These are phyloP conservation scores for Eira barbara DNA, from an alignment of 2,113 vertebrate species.

Conservation along the genomic window DNA sequence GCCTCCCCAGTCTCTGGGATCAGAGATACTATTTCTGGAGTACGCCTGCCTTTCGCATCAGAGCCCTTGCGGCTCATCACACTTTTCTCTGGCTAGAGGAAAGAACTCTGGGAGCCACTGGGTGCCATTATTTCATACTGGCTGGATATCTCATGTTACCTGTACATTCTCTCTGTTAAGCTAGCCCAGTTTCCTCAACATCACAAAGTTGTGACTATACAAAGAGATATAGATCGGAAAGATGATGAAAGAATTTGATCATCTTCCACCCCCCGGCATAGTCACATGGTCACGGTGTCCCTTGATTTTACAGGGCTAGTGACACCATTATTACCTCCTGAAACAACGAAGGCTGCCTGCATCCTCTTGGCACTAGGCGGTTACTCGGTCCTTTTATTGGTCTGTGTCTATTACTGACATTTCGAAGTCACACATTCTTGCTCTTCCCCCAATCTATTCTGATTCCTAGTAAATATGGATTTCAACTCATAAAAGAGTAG, in stretches of 20 bases:
- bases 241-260: not conserved
- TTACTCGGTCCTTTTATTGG: not conserved
- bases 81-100: not conserved
- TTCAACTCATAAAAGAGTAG: not conserved
- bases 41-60: not conserved
- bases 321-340: not conserved
- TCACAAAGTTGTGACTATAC: not conserved
- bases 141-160: not conserved
- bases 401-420: not conserved
- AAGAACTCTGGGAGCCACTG: not conserved
- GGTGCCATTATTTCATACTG: not conserved
- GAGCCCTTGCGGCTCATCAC: not conserved
- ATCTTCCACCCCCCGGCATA: not conserved
- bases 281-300: not conserved
- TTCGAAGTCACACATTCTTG: not conserved
- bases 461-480: not conserved
- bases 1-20: conserved; percentile 5
- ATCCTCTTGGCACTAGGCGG: not conserved
- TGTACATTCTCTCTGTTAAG: not conserved
- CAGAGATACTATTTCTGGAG: conserved; percentile 66
- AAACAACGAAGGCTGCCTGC: not conserved
- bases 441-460: not conserved
- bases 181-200: not conserved
- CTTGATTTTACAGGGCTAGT: not conserved
- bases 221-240: not conserved